A percentile compares a stretch with the other conserved stretches of the same genome.
These are phyloP conservation scores for Callyntrura guangdongensis DNA, from an alignment of 2,888 invertebrate genomes.

Conservation along the genomic window DNA sequence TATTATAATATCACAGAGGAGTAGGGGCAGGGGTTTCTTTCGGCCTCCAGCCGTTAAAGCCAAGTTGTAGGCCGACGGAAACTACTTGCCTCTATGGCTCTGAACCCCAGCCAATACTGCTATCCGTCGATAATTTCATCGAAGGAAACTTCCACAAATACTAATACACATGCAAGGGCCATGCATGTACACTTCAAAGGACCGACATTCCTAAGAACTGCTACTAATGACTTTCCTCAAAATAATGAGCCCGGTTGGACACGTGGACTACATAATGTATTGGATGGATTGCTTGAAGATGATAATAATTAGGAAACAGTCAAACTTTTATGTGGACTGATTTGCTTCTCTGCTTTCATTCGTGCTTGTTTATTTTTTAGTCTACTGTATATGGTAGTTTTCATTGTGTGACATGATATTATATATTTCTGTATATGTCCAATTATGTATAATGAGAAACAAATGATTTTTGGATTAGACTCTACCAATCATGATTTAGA, in stretches of 20 bases:
- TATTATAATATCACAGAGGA: conserved; percentile 83
- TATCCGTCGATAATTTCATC: conserved; percentile 54
- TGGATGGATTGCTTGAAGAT: background rate
- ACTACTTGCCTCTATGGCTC: conserved; percentile 92
- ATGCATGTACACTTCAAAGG: conserved; percentile 40
- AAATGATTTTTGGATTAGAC: background rate
- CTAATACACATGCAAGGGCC: conserved; percentile 2
- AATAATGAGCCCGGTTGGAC: background rate
- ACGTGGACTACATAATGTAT: conserved; percentile 33
- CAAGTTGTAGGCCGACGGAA: conserved; percentile 97
- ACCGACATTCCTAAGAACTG: background rate
- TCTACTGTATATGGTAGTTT: background rate
- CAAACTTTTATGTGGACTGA: no score
- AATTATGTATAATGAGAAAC: background rate
- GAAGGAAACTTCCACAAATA: background rate
- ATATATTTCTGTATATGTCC: background rate
- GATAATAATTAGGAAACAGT: background rate
- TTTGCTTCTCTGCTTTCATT: background rate
- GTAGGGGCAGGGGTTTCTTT: conserved; percentile 94
- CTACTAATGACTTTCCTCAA: conserved; percentile 24
- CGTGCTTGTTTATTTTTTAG: background rate
- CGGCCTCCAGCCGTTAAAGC: conserved; percentile 94
- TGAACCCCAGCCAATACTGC: conserved; percentile 82
- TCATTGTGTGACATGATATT: background rate
- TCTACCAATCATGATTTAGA: background rate